Evolutionary conservation across 2,888 invertebrate genomes (phyloP).

Genomic region (Aleiodes alternator): DNA sequence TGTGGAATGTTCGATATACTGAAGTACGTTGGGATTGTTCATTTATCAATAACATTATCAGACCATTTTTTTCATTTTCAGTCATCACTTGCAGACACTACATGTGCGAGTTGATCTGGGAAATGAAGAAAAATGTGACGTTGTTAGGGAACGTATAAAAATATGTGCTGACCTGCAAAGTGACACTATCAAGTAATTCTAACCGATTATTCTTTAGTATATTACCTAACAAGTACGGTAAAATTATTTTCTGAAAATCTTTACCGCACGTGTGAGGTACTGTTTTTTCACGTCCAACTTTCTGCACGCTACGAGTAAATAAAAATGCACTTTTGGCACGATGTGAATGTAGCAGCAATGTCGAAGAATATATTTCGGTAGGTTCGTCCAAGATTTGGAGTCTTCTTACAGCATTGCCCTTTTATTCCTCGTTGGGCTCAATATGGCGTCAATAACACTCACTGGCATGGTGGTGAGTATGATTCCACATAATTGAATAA

Average conservation of each 20-base stretch:
- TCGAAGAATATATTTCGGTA: not conserved
- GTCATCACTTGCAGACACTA: not conserved
- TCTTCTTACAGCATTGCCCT: constrained; percentile 39
- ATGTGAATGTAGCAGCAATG: too few species aligned
- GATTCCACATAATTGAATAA: too few species aligned
- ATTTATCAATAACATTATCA: not conserved
- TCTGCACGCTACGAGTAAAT: too few species aligned
- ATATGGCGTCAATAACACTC: constrained; percentile 48
- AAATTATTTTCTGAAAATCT: too few species aligned
- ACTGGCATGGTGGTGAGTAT: constrained; percentile 47
- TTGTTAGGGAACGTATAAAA: constrained; percentile 6
- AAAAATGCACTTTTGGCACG: too few species aligned
- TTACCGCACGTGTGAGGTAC: too few species aligned
- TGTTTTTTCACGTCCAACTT: too few species aligned
- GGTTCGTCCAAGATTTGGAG: constrained; percentile 27
- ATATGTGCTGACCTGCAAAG: not conserved
- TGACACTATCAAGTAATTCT: not conserved
- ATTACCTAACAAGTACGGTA: too few species aligned
- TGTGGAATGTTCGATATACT: constrained; percentile 54
- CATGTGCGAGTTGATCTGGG: not conserved
- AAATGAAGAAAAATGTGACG: not conserved
- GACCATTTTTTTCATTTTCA: not conserved
- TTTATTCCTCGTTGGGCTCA: constrained; percentile 45
- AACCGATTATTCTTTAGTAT: too few species aligned
- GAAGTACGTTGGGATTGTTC: not conserved